Conservation (phyloP, 2,113 vertebrate species). For the Dermatemys mawii region DNA sequence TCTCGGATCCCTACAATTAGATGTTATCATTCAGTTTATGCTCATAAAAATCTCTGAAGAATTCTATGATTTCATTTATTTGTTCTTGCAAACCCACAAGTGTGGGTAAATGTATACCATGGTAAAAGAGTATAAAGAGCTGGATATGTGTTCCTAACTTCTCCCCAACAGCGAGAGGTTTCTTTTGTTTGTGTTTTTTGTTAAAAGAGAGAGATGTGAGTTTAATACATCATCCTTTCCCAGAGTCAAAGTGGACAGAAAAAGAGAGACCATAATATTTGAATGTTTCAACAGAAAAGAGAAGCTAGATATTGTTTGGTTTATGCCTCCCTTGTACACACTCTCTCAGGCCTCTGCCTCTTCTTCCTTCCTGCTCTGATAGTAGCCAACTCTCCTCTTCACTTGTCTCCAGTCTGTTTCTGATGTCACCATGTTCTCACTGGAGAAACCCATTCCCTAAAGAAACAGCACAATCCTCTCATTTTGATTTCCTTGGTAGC, state of each 20-base stretch:
- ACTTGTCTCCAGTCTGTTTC: background rate
- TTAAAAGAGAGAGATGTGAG: background rate
- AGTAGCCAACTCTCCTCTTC: accelerated
- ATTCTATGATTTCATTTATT: constrained; percentile 62
- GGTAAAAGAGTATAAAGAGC: background rate
- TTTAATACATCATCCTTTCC: background rate
- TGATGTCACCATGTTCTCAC: background rate
- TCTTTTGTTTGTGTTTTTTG: background rate
- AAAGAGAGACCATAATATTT: background rate
- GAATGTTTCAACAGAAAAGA: background rate
- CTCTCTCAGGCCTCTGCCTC: background rate
- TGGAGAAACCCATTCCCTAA: background rate
- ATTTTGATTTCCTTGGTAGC: background rate
- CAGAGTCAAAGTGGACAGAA: background rate
- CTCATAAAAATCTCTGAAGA: constrained; percentile 49
- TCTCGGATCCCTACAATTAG: constrained; percentile 64
- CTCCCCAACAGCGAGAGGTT: background rate
- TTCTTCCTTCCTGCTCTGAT: background rate
- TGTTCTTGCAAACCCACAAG: constrained; percentile 35
- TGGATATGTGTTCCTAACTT: constrained; percentile 44
- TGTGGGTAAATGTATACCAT: constrained; percentile 34
- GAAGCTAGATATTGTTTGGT: background rate
- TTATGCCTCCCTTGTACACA: accelerated
- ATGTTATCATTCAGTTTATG: constrained; percentile 51
- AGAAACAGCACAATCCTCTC: background rate